These are phyloP conservation scores for Drosophila bunnanda DNA, from an alignment of 2,888 invertebrate genomes.

Conservation along the genomic window DNA sequence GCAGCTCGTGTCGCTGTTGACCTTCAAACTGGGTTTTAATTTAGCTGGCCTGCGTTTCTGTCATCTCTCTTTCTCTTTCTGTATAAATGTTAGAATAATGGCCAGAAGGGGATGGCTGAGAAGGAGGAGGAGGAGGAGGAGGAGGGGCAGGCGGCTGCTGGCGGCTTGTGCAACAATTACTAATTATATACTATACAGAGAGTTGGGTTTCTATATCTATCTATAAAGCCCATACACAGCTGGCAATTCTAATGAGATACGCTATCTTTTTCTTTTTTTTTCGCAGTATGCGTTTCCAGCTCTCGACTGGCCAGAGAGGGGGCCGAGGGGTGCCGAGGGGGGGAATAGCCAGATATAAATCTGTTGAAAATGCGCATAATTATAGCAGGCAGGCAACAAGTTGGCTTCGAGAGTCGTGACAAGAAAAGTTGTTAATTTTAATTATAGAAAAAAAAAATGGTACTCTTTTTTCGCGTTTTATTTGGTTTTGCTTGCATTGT, in stretches of 20 bases:
- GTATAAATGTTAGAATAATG: constrained; percentile 38
- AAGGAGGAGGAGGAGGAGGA: not conserved
- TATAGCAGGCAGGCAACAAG: constrained; percentile 45
- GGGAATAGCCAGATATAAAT: constrained; percentile 67
- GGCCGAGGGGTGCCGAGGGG: no score
- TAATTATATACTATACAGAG: constrained; percentile 77
- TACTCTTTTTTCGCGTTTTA: constrained; percentile 26
- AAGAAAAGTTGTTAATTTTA: constrained; percentile 81
- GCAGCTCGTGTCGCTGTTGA: constrained; percentile 77
- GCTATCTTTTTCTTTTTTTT: constrained; percentile 55
- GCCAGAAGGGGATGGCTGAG: not conserved
- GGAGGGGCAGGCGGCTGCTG: constrained; percentile 40
- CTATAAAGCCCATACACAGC: constrained; percentile 51
- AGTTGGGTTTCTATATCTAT: constrained; percentile 51
- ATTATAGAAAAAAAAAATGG: constrained; percentile 62
- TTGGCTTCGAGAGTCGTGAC: constrained; percentile 65
- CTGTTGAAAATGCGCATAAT: constrained; percentile 75
- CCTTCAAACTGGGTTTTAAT: constrained; percentile 80
- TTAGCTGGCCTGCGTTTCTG: constrained; percentile 65
- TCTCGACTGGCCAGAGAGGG: constrained; percentile 54
- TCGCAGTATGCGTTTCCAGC: constrained; percentile 34
- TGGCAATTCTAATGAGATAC: constrained; percentile 72
- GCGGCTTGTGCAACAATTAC: constrained; percentile 82
- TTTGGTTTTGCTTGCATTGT: constrained; percentile 21
- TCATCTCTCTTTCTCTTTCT: constrained; percentile 26